phyloP scores from a whole-genome alignment of 2,888 invertebrate genomes.

The Epistrophella euchroma region DNA sequence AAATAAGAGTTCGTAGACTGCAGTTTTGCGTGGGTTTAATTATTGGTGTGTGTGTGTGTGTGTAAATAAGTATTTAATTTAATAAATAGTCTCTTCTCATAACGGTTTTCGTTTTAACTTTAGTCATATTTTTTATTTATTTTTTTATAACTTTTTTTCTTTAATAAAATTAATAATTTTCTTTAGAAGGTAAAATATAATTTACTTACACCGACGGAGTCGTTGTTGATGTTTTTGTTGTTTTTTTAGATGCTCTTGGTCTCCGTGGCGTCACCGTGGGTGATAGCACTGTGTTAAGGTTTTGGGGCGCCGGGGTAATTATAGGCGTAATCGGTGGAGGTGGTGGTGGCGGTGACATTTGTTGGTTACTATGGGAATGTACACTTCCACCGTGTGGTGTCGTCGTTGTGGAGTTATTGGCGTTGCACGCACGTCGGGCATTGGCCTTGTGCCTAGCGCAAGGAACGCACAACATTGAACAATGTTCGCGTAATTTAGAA shows the following conservation, averaged over 20 bases:
- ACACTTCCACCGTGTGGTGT: conserved; percentile 26
- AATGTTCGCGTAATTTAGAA: conserved; percentile 82
- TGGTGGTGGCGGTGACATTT: conserved; percentile 74
- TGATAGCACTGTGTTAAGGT: conserved; percentile 74
- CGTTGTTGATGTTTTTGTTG: conserved; percentile 46
- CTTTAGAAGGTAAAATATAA: conserved; percentile 47
- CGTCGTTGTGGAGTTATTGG: conserved; percentile 45
- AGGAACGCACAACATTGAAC: conserved; percentile 86
- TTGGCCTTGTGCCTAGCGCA: conserved; percentile 81
- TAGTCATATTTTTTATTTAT: conserved; percentile 26
- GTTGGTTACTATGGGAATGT: conserved; percentile 60
- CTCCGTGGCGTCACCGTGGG: conserved; percentile 61
- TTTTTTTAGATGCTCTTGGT: conserved; percentile 57
- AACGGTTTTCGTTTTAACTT: conserved; percentile 43
- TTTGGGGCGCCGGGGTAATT: conserved; percentile 73
- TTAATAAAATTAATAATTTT: conserved; percentile 50
- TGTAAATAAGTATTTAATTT: conserved; percentile 52
- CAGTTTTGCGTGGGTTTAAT: conserved; percentile 58
- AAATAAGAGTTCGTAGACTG: conserved; percentile 60
- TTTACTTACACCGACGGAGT: conserved; percentile 64
- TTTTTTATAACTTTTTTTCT: conserved; percentile 32
- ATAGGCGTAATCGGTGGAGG: conserved; percentile 65
- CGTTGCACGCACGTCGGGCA: conserved; percentile 75
- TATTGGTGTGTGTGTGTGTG: conserved; percentile 34
- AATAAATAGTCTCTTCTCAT: conserved; percentile 70